Conservation (phyloP, 2,113 vertebrate species). For the Fregata magnificens region DNA sequence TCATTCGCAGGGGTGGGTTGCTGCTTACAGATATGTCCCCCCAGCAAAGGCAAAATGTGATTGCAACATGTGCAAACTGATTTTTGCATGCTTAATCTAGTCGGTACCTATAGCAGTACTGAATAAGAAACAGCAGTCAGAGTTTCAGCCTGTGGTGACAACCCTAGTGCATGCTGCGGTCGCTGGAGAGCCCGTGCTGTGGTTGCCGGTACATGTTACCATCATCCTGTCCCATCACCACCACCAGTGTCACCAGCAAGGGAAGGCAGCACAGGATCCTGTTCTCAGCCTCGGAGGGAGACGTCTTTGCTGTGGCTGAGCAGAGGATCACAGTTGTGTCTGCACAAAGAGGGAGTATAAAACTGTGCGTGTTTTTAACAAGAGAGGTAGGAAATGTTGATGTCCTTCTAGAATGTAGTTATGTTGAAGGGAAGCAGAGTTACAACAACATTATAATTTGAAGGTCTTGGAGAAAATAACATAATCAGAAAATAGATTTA, state of each 20-base stretch:
- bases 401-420: not conserved
- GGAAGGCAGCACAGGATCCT: not conserved
- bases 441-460: not conserved
- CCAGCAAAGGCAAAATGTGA: not conserved
- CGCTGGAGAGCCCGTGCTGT: not conserved
- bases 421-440: not conserved
- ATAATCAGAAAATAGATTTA: not conserved
- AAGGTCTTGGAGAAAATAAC: not conserved
- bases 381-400: not conserved
- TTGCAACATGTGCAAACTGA: not conserved
- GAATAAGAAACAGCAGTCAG: not conserved
- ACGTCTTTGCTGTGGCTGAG: not conserved
- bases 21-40: not conserved
- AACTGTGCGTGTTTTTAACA: not conserved
- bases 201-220: not conserved
- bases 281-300: not conserved
- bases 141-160: not conserved
- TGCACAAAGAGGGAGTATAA: not conserved
- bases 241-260: not conserved
- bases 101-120: not conserved
- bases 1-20: not conserved
- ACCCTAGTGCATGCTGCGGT: rapidly evolving
- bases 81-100: not conserved
- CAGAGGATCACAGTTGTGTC: not conserved
- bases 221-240: not conserved